A percentile compares a stretch with the other conserved stretches of the same genome.
These are phyloP conservation scores for Drosophila vallismaia DNA, from an alignment of 2,888 invertebrate species.

Conservation along the genomic window DNA sequence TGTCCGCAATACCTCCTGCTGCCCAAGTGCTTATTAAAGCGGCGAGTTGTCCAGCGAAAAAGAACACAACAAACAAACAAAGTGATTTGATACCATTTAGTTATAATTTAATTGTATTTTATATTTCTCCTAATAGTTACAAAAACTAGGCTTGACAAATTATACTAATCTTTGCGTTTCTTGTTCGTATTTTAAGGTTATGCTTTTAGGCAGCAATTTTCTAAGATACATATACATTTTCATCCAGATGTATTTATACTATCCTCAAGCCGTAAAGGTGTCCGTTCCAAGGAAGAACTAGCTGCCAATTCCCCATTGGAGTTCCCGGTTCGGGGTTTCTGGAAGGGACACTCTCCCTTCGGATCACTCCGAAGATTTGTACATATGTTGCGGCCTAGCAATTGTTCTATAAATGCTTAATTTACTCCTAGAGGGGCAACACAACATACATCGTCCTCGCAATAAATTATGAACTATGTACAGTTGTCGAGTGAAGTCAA, in stretches of 20 bases:
- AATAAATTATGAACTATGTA: constrained; percentile 48
- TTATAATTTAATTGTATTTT: constrained; percentile 64
- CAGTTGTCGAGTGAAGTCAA: constrained; percentile 24
- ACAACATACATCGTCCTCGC: constrained; percentile 51
- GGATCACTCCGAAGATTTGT: constrained; percentile 39
- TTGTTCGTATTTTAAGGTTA: constrained; percentile 17
- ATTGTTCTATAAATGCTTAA: constrained; percentile 58
- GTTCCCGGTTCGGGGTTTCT: constrained; percentile 7
- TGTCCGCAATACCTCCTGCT: constrained; percentile 83
- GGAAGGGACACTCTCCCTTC: constrained; percentile 28
- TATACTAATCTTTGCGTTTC: constrained; percentile 74
- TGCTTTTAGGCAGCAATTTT: constrained; percentile 58
- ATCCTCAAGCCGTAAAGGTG: constrained; percentile 36
- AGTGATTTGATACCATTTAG: constrained; percentile 37
- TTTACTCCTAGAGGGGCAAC: constrained; percentile 55
- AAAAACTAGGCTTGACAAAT: constrained; percentile 76
- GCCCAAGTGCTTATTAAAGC: constrained; percentile 85
- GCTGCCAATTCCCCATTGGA: not conserved
- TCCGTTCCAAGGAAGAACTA: constrained; percentile 29
- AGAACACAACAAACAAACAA: constrained; percentile 4
- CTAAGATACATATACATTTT: constrained; percentile 56
- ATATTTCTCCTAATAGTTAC: constrained; percentile 68
- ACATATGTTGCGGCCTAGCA: constrained; percentile 45
- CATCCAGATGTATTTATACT: constrained; percentile 35
- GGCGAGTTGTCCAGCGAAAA: constrained; percentile 82